These are phyloP conservation scores for Patiria miniata DNA, from an alignment of 35 echinoderm and acorn worm species.

Conservation along the genomic window DNA sequence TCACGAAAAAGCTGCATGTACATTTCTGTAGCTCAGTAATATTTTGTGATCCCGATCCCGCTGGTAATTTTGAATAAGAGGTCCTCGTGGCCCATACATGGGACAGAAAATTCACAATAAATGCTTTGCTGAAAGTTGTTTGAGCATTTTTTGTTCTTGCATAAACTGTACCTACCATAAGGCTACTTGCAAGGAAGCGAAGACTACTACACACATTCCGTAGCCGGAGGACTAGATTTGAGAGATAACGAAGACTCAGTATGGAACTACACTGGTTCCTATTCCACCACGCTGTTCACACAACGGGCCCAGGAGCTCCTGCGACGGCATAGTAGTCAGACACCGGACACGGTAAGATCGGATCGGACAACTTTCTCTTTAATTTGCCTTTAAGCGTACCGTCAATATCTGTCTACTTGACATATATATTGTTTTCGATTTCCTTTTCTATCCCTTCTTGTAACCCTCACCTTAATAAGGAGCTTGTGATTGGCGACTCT, in stretches of 20 bases:
- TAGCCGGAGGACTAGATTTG: constrained; percentile 54
- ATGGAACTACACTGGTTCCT: constrained; percentile 56
- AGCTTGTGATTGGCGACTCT: too few species aligned
- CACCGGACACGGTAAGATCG: neutral
- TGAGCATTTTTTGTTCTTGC: neutral
- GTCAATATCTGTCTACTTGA: too few species aligned
- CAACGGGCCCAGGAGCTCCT: constrained; percentile 51
- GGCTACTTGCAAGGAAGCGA: constrained; percentile 66
- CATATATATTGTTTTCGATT: too few species aligned
- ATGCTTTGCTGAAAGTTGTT: neutral
- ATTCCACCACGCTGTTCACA: constrained; percentile 72
- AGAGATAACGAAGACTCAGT: constrained; percentile 49
- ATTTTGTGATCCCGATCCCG: neutral
- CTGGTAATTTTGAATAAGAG: neutral
- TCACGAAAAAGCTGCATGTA: neutral
- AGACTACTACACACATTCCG: constrained; percentile 55
- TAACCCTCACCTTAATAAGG: too few species aligned
- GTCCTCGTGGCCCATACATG: neutral
- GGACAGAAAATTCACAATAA: too few species aligned
- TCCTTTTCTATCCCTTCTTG: too few species aligned
- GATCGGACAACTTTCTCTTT: too few species aligned
- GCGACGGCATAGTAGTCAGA: constrained; percentile 36
- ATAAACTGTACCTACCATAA: neutral
- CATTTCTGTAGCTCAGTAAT: neutral
- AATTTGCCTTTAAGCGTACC: too few species aligned